A percentile compares a stretch with the other conserved stretches of the same genome.
Conservation (phyloP, 2,113 vertebrate species). For the Dipodomys spectabilis region DNA sequence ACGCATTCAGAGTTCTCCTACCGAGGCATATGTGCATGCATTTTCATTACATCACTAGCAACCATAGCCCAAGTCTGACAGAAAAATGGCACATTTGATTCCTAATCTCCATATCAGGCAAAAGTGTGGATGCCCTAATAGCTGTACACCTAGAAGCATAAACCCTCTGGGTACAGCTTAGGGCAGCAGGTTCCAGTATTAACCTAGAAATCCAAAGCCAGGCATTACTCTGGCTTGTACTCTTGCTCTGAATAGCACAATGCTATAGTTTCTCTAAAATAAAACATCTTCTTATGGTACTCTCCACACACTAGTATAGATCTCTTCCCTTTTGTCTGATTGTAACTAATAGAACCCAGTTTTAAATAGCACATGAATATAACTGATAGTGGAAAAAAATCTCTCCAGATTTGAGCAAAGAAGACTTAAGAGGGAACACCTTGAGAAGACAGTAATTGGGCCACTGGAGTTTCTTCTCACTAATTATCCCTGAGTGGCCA, state of each 20-base stretch:
- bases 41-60: conserved; percentile 67
- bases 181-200: background rate
- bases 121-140: background rate
- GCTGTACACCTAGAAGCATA: conserved; percentile 31
- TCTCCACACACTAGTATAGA: conserved; percentile 17
- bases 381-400: conserved; percentile 33
- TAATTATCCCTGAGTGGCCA: conserved; percentile 77
- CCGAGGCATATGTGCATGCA: conserved; percentile 65
- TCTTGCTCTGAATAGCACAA: background rate
- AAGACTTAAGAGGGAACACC: conserved; percentile 62
- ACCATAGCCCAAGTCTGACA: conserved; percentile 37
- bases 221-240: conserved; percentile 51
- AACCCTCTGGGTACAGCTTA: background rate
- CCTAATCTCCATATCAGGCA: conserved; percentile 52
- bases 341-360: conserved; percentile 47
- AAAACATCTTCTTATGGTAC: background rate
- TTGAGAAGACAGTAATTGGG: conserved; percentile 65
- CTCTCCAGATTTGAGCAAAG: conserved; percentile 61
- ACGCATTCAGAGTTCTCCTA: conserved; percentile 27
- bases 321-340: conserved; percentile 53
- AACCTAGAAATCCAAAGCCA: background rate
- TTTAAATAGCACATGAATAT: conserved; percentile 18
- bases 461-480: conserved; percentile 71
- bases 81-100: conserved; percentile 51
- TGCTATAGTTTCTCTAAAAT: conserved; percentile 9